These are phyloP conservation scores for Malurus leucopterus DNA, from an alignment of 2,797 vertebrate genomes.

Conservation along the genomic window DNA sequence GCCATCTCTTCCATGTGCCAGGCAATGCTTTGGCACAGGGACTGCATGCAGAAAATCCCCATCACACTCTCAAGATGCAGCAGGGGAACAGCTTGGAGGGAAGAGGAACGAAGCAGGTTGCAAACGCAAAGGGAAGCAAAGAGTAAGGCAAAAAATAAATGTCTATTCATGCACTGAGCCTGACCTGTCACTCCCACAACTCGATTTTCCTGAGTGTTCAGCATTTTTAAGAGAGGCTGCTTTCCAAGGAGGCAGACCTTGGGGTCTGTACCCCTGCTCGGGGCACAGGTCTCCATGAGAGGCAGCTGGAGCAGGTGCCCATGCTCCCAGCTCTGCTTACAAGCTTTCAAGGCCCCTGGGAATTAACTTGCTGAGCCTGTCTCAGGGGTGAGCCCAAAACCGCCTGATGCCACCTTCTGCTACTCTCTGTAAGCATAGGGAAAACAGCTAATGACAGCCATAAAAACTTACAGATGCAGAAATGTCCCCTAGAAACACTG, in stretches of 20 bases:
- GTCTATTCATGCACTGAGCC: background rate
- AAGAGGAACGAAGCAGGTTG: background rate
- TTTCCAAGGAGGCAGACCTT: background rate
- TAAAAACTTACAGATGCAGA: background rate
- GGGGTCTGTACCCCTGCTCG: background rate
- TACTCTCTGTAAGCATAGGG: background rate
- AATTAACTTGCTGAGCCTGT: background rate
- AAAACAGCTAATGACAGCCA: background rate
- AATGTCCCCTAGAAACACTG: background rate
- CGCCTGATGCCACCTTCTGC: background rate
- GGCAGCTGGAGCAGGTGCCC: background rate
- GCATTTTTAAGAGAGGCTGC: background rate
- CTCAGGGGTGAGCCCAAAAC: background rate
- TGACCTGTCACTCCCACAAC: background rate
- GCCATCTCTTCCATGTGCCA: background rate
- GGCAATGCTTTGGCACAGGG: background rate
- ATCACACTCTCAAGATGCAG: fast-evolving
- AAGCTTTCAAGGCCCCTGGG: background rate
- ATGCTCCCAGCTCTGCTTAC: background rate
- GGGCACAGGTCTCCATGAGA: background rate
- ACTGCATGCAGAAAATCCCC: background rate
- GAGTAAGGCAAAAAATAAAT: background rate
- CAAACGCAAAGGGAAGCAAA: background rate
- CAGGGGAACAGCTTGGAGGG: background rate
- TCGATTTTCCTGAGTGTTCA: background rate